These are phyloP conservation scores for Paracanthobrama guichenoti DNA, from an alignment of 2,113 vertebrate genomes.

Conservation along the genomic window DNA sequence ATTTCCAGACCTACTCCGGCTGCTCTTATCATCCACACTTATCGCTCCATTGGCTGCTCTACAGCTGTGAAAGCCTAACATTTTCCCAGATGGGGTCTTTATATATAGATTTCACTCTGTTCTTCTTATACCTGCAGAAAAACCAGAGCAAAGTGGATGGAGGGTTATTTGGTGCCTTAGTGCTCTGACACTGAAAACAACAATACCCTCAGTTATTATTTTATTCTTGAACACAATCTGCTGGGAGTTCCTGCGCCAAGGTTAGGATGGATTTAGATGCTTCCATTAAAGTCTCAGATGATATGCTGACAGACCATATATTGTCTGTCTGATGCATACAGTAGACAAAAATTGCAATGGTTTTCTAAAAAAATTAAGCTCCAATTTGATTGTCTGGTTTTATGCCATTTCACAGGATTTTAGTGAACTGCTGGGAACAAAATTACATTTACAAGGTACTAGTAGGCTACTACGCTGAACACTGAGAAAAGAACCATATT, in stretches of 20 bases:
- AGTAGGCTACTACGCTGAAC: not conserved
- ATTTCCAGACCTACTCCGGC: constrained; percentile 30
- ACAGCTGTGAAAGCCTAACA: constrained; percentile 23
- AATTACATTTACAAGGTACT: not conserved
- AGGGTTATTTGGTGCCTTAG: constrained; percentile 18
- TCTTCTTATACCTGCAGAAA: constrained; percentile 15
- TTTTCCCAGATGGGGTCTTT: not conserved
- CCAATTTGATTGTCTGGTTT: not conserved
- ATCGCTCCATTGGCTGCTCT: constrained; percentile 26
- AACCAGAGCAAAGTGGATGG: constrained; percentile 1
- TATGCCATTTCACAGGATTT: not conserved
- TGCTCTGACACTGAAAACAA: not conserved
- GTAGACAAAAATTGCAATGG: not conserved
- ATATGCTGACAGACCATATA: not conserved
- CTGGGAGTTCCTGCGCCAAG: constrained; percentile 4
- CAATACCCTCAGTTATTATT: constrained; percentile 7
- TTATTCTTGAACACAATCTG: constrained; percentile 15
- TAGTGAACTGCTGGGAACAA: not conserved
- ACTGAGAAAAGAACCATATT: not conserved
- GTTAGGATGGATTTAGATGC: constrained; percentile 5
- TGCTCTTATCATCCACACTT: constrained; percentile 41
- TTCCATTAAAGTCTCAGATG: constrained; percentile 17
- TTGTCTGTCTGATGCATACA: not conserved
- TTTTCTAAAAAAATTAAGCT: not conserved
- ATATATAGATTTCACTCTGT: not conserved